Base-by-base conservation (phyloP, 2,888 invertebrate species). In the Formica aserva region DNA sequence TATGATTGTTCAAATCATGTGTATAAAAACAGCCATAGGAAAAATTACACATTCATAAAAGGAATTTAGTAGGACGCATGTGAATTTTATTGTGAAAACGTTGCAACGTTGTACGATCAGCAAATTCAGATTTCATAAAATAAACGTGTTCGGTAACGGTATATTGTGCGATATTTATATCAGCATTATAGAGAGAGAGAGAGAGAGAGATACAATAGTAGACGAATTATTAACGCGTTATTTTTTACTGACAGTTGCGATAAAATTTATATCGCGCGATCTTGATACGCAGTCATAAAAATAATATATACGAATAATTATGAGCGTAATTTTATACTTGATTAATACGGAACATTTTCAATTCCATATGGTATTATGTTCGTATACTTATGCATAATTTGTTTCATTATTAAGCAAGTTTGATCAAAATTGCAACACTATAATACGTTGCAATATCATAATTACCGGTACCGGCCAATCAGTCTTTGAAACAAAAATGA, bases 401-500 rank as follows among this genome's bases (percentile, higher is more conserved):
- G 1, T n/a, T n/a, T 66, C 41, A 18, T 63, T 63, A 62, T n/a
- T n/a, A 63, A 62, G 32, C 15, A 13, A 1, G 3, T 41, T 29
- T 3, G 1, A 1, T 55, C 9, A n/a, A 66, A 38, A 15, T 55
- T 77, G 15, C n/a, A 4, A 55, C 38, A 67, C 29, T 38, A 9
- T 52, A 35, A 48, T 60, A 4, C 1, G 8, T 67, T 77, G 29
- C 29, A 8, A 55, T 55, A 67, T 29, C 55, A 29, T 65, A 48
- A 48, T 11, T 38, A 48, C 11, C 3, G 18, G 8, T 41, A 75
- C 8, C n/a, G 55, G 6, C 48, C 15, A 45, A 38, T 67, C n/a
- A 29, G 5, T 55, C 26, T 67, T 77, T 77, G 18, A 15, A 55
- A 9, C 38, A 77, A 57, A 77, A 77, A 55, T 67, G 67, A 67